Conservation (phyloP, 2,888 invertebrate species). For the Amphipoea oculea region DNA sequence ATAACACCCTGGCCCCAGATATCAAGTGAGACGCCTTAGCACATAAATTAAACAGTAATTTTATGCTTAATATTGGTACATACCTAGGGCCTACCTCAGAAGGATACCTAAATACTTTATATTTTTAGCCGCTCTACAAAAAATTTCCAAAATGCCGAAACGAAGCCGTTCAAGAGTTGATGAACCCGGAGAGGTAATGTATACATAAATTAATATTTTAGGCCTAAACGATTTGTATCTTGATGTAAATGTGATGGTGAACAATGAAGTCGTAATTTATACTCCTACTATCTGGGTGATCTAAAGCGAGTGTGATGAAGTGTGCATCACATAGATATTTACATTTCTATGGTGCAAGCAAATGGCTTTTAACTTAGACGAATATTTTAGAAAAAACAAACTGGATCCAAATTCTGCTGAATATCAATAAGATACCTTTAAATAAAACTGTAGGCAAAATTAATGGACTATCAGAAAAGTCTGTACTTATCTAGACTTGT, state of each 20-base stretch:
- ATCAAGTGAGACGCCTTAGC: not conserved
- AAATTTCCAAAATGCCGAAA: not conserved
- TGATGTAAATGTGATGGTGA: not conserved
- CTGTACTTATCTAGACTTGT: too few relatives aligned
- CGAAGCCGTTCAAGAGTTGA: constrained; percentile 15
- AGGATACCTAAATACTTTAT: not conserved
- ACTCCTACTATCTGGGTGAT: not conserved
- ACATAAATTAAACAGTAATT: not conserved
- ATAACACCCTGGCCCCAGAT: not conserved
- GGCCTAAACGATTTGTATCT: too few relatives aligned
- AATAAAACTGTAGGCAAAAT: too few relatives aligned
- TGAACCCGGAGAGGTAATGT: constrained; percentile 1
- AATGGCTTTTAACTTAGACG: too few relatives aligned
- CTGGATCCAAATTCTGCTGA: too few relatives aligned
- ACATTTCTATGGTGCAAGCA: too few relatives aligned
- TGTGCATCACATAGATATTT: not conserved
- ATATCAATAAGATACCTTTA: too few relatives aligned
- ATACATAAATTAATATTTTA: not conserved
- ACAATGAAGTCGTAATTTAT: not conserved
- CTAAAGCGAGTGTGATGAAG: not conserved
- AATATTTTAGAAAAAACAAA: too few relatives aligned
- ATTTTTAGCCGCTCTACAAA: not conserved
- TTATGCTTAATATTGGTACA: too few relatives aligned
- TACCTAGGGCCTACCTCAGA: not conserved
- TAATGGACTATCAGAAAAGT: too few relatives aligned